Evolutionary conservation across 2,797 vertebrate species (phyloP), one percentile per base, ranked within the genome.

Genomic region (Lerista edwardsae): DNA sequence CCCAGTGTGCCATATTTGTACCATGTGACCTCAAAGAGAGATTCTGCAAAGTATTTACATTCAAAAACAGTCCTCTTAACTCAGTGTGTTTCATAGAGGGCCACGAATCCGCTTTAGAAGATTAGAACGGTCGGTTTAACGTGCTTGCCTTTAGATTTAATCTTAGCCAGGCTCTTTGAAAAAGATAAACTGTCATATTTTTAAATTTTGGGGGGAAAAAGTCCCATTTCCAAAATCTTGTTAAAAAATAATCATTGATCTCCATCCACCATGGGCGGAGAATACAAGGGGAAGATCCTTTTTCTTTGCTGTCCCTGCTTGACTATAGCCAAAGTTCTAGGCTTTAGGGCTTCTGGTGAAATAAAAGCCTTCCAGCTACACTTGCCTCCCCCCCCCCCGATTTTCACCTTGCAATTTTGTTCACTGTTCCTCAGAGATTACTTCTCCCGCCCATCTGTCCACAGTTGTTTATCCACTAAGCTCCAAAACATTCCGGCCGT

Each of bases 341-440:
- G 19, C 23, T 23, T 61, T 61, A 23, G 23, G 19, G 59, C 23
- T 61, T 61, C 15, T 55, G 65, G 34, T 72, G 71, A 88, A 29
- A 68, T 17, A 88, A 44, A 77, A 39, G 74, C 47, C 86, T 87
- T 84, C 84, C 62, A 57, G 23, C 51, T 64, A 44, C 84, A 12
- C 47, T 51, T 51, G 47, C 47, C 14, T 83, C 10, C 27, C 73
- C 34, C 36, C 77, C 6, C 8, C 2, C 39, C 1, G 29, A 34
- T 65, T 88, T 83, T 59, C 84, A 69, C 44, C 75, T 86, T 41
- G 79, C 69, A 83, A 36, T 88, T 86, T 71, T 84, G 76, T 77
- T 79, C 64, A 84, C 75, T 89, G 71, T 87, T 71, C 90, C 55
- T 76, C 71, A 85, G 80, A 86, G 90, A 91, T 84, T 89, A 82